These are phyloP conservation scores for Entomyzon cyanotis DNA, from an alignment of 2,113 vertebrate species.

Conservation along the genomic window DNA sequence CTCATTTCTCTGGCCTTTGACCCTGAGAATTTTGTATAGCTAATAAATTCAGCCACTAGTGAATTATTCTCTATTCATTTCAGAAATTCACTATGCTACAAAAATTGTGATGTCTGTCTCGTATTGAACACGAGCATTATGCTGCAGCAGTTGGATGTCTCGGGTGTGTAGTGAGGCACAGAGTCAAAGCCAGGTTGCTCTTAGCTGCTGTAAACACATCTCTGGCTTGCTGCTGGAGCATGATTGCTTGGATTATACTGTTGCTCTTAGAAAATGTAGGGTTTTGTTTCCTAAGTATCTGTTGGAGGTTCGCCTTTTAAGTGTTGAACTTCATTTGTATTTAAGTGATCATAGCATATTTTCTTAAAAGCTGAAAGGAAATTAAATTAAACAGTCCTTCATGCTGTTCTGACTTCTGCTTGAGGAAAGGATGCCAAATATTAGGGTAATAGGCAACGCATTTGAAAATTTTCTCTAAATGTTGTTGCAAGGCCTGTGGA, in stretches of 20 bases:
- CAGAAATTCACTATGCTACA: not conserved
- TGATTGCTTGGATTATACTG: not conserved
- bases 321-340: accelerated
- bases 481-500: not conserved
- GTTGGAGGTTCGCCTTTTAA: not conserved
- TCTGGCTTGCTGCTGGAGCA: not conserved
- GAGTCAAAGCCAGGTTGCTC: not conserved
- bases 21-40: not conserved
- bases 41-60: not conserved
- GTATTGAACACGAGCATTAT: not conserved
- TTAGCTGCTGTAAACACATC: not conserved
- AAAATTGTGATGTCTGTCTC: not conserved
- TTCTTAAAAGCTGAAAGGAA: not conserved
- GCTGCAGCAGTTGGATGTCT: not conserved
- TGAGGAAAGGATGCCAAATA: not conserved
- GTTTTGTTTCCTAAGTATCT: not conserved
- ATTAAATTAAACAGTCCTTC: not conserved
- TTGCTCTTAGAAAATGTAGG: not conserved
- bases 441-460: not conserved
- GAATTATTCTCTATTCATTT: not conserved
- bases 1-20: not conserved
- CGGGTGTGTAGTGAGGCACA: not conserved
- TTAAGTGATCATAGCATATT: not conserved
- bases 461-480: not conserved
- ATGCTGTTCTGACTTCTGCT: not conserved